phyloP scores from a whole-genome alignment of 2,797 vertebrate genomes.

The Micropoecilia bifurca region DNA sequence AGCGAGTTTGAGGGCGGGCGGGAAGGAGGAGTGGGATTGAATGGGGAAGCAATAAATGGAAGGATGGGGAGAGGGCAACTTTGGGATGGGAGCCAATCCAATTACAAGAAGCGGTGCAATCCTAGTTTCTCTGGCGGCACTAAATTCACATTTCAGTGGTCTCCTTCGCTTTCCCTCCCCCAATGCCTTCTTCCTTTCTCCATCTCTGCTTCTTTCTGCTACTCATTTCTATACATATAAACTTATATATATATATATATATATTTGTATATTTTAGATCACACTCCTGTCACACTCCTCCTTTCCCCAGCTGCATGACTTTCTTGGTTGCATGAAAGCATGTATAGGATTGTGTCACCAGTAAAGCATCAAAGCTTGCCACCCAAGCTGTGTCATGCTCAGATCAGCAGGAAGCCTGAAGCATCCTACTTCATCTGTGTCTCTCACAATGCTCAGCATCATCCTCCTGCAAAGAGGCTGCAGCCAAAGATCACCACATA shows the following conservation, averaged over 20 bases:
- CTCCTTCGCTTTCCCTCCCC: conserved; percentile 57
- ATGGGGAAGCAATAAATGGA: conserved; percentile 58
- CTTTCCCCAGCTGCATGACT: conserved; percentile 33
- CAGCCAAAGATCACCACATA: conserved; percentile 46
- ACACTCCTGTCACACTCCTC: conserved; percentile 15
- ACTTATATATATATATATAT: background rate
- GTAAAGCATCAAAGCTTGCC: conserved; percentile 52
- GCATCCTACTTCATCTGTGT: conserved; percentile 20
- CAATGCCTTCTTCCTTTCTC: conserved; percentile 42
- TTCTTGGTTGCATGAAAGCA: conserved; percentile 31
- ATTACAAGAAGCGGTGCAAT: conserved; percentile 85
- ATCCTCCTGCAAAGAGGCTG: conserved; percentile 55
- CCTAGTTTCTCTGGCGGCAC: conserved; percentile 77
- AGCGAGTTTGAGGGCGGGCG: conserved; percentile 18
- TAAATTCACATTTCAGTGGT: conserved; percentile 83
- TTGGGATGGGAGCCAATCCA: conserved; percentile 89
- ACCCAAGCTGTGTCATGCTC: conserved; percentile 51
- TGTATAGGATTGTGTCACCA: conserved; percentile 41
- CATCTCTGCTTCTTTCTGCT: conserved; percentile 39
- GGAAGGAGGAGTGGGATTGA: conserved; percentile 55
- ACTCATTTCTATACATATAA: conserved; percentile 19
- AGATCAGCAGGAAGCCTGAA: conserved; percentile 52
- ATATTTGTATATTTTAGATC: conserved; percentile 32
- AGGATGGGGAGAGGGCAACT: conserved; percentile 48
- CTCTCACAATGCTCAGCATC: conserved; percentile 44